Evolutionary conservation across 2,888 invertebrate species (phyloP), one percentile per base, ranked within the genome.

Genomic region (Diarsia mendica): DNA sequence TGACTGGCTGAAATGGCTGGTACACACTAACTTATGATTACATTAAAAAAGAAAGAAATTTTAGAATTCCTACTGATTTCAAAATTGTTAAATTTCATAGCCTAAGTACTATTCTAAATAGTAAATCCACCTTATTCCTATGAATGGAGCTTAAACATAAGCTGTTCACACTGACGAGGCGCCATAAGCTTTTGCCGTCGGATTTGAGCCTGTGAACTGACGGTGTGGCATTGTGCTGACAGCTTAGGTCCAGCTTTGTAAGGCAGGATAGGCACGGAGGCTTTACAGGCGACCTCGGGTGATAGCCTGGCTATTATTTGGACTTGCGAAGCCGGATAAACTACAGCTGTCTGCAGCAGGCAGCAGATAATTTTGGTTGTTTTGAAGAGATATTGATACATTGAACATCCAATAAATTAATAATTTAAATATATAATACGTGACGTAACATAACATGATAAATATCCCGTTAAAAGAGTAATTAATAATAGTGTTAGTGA

Each of bases 171-270:
- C 9, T 28, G 11, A 46, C 15, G 72, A 63, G 33, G 44, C 64
- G 8, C 6, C 44, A n/a, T 9, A 48, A 73, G 75, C 75, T 67
- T 64, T 9, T 28, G 51, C 48, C 33, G 61, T 53, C 67, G 48
- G 53, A 60, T 79, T 79, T 74, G 58, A 58, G 58, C 60, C 58
- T 13, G 46, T 3, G 18, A 60, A 49, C 73, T 53, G 55, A 51
- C 67, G 51, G 6, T 44, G 55, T n/a, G 48, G 51, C 39, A 49
- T 80, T 73, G 67, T 74, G 63, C 58, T 64, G 39, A n/a, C 58
- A 67, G 81, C 67, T 79, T 79, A 74, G 18, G 75, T 39, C 58
- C 23, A 53, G 81, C 81, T 74, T 72, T 67, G 33, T 44, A 18
- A 18, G 3, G 44, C 18, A 6, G 55, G 39, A 20, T 23, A n/a